Evolutionary conservation across 2,888 invertebrate species (phyloP).

Genomic region (Trichogramma dendrolimi): DNA sequence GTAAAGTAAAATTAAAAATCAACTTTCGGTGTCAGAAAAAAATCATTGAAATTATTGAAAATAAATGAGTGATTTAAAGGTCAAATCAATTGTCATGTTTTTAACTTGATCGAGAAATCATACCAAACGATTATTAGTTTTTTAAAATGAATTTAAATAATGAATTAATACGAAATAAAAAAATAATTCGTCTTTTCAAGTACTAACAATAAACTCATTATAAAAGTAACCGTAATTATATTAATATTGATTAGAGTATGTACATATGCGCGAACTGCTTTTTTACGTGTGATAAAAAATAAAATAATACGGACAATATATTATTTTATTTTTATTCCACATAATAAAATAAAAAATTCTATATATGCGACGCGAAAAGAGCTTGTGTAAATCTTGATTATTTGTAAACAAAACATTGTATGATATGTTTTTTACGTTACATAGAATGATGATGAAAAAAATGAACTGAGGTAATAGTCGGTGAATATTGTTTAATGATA

Average conservation of each 20-base stretch:
- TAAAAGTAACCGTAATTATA: no score
- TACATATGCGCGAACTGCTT: conserved; percentile 49
- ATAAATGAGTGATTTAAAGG: conserved; percentile 18
- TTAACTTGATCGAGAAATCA: conserved; percentile 29
- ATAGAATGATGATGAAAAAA: conserved; percentile 18
- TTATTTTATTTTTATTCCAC: conserved; percentile 48
- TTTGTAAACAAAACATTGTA: conserved; percentile 48
- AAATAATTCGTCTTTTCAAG: conserved; percentile 35
- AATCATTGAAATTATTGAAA: conserved; percentile 16
- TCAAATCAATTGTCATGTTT: conserved; percentile 27
- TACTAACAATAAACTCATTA: conserved; percentile 38
- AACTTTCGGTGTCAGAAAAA: neutral
- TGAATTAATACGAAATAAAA: conserved; percentile 4
- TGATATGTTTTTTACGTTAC: conserved; percentile 42
- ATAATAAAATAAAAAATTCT: neutral
- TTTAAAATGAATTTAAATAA: conserved; percentile 23
- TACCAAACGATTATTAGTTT: conserved; percentile 42
- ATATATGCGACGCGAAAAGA: conserved; percentile 39
- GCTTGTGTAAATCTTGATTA: conserved; percentile 49
- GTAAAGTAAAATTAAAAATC: conserved; percentile 7
- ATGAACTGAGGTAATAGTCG: conserved; percentile 38
- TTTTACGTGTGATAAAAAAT: conserved; percentile 47
- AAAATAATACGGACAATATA: conserved; percentile 36
- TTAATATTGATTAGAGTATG: conserved; percentile 47
- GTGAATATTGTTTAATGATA: conserved; percentile 47